A percentile compares a stretch with the other conserved stretches of the same genome.
phyloP scores from a whole-genome alignment of 2,113 vertebrate genomes.

The Indri indri region DNA sequence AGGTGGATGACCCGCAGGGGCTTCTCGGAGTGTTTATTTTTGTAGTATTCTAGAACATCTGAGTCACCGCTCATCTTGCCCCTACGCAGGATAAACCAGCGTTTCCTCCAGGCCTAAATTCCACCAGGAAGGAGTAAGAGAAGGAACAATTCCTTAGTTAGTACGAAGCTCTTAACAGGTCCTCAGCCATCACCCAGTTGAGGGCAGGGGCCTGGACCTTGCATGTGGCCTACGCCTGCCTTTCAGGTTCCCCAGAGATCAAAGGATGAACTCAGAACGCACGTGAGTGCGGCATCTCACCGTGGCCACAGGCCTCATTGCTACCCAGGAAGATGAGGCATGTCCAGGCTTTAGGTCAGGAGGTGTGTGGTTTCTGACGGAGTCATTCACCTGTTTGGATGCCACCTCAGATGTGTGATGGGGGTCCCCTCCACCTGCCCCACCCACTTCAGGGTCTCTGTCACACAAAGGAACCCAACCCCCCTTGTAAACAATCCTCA shows the following conservation, averaged over 20 bases:
- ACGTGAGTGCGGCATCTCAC: no score
- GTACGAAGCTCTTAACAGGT: not conserved
- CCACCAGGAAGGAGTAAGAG: not conserved
- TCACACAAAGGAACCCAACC: not conserved
- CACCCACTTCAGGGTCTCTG: not conserved
- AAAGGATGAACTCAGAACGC: no score
- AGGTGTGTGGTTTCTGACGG: not conserved
- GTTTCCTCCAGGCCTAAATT: constrained; percentile 97
- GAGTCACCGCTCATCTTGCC: constrained; percentile 98
- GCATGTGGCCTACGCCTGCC: not conserved
- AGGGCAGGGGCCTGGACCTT: not conserved
- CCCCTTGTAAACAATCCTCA: not conserved
- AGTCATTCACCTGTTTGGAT: not conserved
- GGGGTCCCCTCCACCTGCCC: not conserved
- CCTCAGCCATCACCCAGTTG: not conserved
- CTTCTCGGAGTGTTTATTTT: constrained; percentile 97
- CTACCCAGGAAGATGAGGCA: accelerated
- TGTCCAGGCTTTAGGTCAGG: no score
- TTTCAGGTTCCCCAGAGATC: not conserved
- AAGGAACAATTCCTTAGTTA: not conserved
- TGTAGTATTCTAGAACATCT: constrained; percentile 97
- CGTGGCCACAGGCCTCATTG: no score
- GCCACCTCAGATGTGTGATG: not conserved
- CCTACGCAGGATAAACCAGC: constrained; percentile 97
- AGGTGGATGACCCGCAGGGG: constrained; percentile 96